Conservation (phyloP, 2,888 invertebrate species). For the Eudasyphora cyanicolor region DNA sequence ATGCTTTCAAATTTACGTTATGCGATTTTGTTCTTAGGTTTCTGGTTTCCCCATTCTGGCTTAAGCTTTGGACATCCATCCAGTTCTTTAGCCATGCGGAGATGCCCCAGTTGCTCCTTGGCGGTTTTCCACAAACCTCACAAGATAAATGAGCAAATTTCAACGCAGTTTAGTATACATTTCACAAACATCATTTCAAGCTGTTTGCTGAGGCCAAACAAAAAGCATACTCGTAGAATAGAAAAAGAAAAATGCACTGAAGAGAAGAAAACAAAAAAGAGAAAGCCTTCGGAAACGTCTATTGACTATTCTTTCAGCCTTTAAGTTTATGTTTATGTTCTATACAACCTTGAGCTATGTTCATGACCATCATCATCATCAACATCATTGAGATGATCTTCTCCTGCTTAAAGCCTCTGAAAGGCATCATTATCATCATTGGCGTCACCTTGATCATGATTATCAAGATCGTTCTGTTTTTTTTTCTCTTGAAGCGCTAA, state of each 20-base stretch:
- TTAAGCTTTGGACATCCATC: not conserved
- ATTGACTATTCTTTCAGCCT: not conserved
- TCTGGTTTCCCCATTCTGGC: not conserved
- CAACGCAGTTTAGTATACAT: constrained; percentile 33
- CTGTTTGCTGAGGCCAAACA: not conserved
- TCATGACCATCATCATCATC: constrained; percentile 27
- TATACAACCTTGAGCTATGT: constrained; percentile 56
- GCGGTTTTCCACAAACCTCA: not conserved
- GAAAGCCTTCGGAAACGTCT: constrained; percentile 26
- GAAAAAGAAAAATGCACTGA: not conserved
- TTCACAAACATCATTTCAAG: constrained; percentile 27
- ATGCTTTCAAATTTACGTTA: constrained; percentile 53
- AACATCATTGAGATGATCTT: not conserved
- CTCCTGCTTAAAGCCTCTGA: not conserved
- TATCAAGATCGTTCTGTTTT: not conserved
- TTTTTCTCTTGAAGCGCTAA: not conserved
- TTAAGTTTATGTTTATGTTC: constrained; percentile 12
- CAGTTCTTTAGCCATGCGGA: not conserved
- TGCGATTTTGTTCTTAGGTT: constrained; percentile 11
- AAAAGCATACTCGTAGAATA: constrained; percentile 6
- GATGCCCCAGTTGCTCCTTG: constrained; percentile 9
- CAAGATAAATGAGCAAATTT: constrained; percentile 38
- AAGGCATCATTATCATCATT: not conserved
- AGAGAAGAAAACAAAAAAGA: constrained; percentile 5
- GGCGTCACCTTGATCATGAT: not conserved